Percentiles rank a stretch among this genome's conserved stretches.
Conservation (phyloP, 2,113 vertebrate genomes). For the Casuarius casuarius region DNA sequence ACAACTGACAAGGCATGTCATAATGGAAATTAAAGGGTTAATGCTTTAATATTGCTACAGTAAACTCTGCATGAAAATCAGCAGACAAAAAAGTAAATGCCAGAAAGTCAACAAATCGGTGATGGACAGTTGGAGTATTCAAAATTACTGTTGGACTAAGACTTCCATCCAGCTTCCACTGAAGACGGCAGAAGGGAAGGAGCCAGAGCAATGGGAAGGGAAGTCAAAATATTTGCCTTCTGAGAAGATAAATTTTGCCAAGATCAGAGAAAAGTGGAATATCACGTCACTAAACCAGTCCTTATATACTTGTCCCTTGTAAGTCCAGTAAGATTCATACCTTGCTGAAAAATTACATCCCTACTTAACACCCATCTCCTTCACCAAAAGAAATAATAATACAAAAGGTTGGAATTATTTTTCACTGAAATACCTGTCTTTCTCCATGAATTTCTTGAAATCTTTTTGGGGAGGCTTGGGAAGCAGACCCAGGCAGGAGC, state of each 20-base stretch:
- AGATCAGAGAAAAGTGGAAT: background rate
- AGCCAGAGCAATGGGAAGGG: background rate
- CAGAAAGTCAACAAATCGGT: background rate
- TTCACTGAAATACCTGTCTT: conserved; percentile 85
- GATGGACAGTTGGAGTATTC: background rate
- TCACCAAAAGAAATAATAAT: background rate
- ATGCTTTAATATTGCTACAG: background rate
- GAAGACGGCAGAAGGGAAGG: background rate
- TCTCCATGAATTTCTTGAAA: conserved; percentile 84
- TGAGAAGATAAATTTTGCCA: background rate
- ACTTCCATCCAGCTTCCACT: background rate
- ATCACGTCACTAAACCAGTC: background rate
- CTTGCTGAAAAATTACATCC: background rate
- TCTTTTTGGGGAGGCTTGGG: conserved; percentile 79
- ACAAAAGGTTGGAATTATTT: background rate
- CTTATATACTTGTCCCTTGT: background rate
- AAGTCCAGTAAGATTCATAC: background rate
- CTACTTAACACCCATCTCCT: background rate
- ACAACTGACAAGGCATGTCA: background rate
- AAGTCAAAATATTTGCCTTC: background rate
- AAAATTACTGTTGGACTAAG: background rate
- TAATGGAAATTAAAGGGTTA: background rate
- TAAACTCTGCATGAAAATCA: background rate
- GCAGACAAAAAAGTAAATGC: background rate
- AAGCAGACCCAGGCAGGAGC: conserved; percentile 81